Conservation (phyloP, 2,113 vertebrate genomes). For the Garra rufa region DNA sequence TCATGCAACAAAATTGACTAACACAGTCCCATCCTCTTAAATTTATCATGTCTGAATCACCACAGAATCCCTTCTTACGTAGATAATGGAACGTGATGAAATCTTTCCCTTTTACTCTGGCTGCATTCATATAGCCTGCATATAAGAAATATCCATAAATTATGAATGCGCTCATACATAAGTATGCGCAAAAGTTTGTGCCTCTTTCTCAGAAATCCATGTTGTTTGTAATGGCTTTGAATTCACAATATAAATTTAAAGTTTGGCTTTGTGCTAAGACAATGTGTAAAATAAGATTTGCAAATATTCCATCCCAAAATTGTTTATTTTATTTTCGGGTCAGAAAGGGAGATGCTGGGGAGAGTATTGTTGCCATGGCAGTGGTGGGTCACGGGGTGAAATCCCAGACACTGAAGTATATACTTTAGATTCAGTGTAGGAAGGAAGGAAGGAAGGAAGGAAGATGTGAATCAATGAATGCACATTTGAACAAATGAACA, state of each 20-base stretch:
- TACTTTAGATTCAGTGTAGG: slow-evolving; percentile 31
- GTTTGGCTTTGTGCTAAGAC: slow-evolving; percentile 14
- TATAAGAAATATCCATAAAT: slow-evolving; percentile 49
- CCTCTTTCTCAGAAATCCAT: slow-evolving; percentile 42
- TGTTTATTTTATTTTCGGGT: slow-evolving; percentile 44
- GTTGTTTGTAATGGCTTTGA: slow-evolving; percentile 44
- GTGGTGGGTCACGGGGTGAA: slow-evolving; percentile 14
- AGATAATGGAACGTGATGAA: slow-evolving; percentile 63
- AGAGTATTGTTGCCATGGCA: background rate
- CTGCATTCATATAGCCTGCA: slow-evolving; percentile 51
- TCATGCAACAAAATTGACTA: slow-evolving; percentile 56
- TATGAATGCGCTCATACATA: slow-evolving; percentile 45
- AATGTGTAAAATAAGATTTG: slow-evolving; percentile 10
- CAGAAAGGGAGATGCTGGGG: background rate
- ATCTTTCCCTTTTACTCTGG: slow-evolving; percentile 57
- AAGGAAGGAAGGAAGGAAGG: background rate
- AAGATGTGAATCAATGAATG: background rate
- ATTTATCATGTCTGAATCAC: slow-evolving; percentile 52
- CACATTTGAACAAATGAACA: background rate
- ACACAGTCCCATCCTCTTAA: slow-evolving; percentile 48
- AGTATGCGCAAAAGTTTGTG: background rate
- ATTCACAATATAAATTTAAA: slow-evolving; percentile 36
- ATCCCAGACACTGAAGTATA: background rate
- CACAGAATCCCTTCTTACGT: slow-evolving; percentile 55
- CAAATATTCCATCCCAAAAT: background rate